Evolutionary conservation across 1,140 invertebrate genomes (phyloP), one percentile per base, ranked within the genome.

Genomic region (Steinernema feltiae): DNA sequence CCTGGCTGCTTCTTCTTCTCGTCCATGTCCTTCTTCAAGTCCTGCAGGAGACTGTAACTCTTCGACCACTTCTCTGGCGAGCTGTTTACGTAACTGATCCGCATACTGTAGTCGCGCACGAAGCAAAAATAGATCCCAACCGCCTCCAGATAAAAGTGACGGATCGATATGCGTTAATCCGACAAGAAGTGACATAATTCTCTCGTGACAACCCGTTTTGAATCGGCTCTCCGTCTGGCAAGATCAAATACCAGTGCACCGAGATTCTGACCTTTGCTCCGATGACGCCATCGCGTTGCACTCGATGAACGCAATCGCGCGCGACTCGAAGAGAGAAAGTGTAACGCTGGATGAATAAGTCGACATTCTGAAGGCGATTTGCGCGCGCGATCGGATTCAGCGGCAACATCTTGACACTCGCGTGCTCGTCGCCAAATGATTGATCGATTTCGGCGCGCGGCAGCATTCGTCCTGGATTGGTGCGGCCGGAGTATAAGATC

Each of bases 11-110:
- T n/a, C n/a, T n/a, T n/a, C n/a, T n/a, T n/a, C n/a, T n/a, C n/a
- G n/a, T n/a, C n/a, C n/a, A n/a, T n/a, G n/a, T n/a, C n/a, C n/a
- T n/a, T n/a, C n/a, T n/a, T n/a, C n/a, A n/a, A n/a, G n/a, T n/a
- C n/a, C n/a, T n/a, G n/a, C n/a, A n/a, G n/a, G n/a, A n/a, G n/a
- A n/a, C n/a, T n/a, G n/a, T n/a, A n/a, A n/a, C n/a, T n/a, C n/a
- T n/a, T 53, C 24, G 78, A 69, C 83, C 83, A 84, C 69, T 73
- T 71, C 0, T 32, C 32, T 12, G 30, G 35, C 1, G 24, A 1
- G n/a, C 72, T 7, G 3, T 74, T 24, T n/a, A 7, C 1, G 21
- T 69, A n/a, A 18, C 30, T 63, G n/a, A n/a, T n/a, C n/a, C n/a
- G n/a, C n/a, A n/a, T n/a, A n/a, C n/a, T n/a, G n/a, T n/a, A n/a